phyloP scores from a whole-genome alignment of 2,888 invertebrate species.

The Mylabris sibirica region DNA sequence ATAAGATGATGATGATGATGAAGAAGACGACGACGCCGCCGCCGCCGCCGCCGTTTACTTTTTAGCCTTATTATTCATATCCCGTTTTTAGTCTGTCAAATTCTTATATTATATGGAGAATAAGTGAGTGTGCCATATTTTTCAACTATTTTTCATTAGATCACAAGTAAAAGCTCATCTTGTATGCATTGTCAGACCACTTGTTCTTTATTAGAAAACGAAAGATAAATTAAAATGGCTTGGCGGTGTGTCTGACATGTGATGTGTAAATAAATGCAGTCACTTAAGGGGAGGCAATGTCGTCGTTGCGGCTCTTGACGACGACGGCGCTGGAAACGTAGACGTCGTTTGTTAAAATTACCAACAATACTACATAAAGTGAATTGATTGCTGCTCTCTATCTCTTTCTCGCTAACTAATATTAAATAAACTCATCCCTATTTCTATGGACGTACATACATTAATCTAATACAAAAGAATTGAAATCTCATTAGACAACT shows the following conservation, averaged over 20 bases:
- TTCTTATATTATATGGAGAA: conserved; percentile 24
- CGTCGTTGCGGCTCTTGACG: conserved; percentile 12
- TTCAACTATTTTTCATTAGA: conserved; percentile 48
- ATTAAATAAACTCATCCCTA: conserved; percentile 28
- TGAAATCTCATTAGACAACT: conserved; percentile 43
- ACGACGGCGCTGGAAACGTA: conserved; percentile 17
- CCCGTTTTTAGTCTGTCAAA: conserved; percentile 35
- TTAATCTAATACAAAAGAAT: conserved; percentile 42
- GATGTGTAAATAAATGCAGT: conserved; percentile 36
- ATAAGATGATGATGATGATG: conserved; percentile 18
- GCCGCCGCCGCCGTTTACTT: conserved; percentile 19
- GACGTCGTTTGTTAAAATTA: conserved; percentile 21
- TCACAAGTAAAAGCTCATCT: conserved; percentile 45
- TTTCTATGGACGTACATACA: conserved; percentile 23
- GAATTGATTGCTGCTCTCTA: neutral
- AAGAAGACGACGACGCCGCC: conserved; percentile 26
- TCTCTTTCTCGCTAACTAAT: conserved; percentile 7
- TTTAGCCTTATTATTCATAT: conserved; percentile 31
- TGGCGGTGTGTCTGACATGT: conserved; percentile 35
- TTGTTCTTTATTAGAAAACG: conserved; percentile 52
- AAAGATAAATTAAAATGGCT: conserved; percentile 53
- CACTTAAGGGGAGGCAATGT: conserved; percentile 20
- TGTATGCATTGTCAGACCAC: conserved; percentile 53
- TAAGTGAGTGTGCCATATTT: conserved; percentile 41
- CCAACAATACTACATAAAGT: neutral